These are phyloP conservation scores for Electrophaes corylata DNA, from an alignment of 2,888 invertebrate genomes.

Conservation along the genomic window DNA sequence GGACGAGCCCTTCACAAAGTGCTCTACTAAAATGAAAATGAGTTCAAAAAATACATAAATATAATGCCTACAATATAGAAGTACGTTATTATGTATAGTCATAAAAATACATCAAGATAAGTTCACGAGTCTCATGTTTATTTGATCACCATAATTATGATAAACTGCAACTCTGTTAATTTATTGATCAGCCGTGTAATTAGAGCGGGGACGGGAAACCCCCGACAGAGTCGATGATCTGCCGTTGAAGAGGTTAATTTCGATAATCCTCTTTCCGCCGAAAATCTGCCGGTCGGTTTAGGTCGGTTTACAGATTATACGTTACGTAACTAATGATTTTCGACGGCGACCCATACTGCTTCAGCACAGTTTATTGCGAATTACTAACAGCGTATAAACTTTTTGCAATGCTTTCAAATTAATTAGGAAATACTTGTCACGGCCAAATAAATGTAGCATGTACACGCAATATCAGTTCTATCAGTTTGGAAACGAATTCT, in stretches of 20 bases:
- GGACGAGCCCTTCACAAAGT: too few species aligned
- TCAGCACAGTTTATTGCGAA: constrained; percentile 4
- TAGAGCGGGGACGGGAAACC: constrained; percentile 43
- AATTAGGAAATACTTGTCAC: too few species aligned
- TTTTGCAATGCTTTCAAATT: too few species aligned
- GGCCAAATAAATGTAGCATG: too few species aligned
- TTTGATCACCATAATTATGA: background rate
- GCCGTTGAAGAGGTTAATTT: constrained; percentile 77
- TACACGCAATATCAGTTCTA: too few species aligned
- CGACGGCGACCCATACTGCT: constrained; percentile 45
- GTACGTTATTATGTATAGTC: too few species aligned
- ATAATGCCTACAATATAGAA: too few species aligned
- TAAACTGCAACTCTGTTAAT: constrained; percentile 30
- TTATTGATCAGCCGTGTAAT: constrained; percentile 39
- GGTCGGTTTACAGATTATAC: constrained; percentile 23
- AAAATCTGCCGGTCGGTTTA: constrained; percentile 33
- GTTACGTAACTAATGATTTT: constrained; percentile 38
- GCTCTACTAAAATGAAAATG: too few species aligned
- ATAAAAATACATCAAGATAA: too few species aligned
- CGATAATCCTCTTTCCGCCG: constrained; percentile 72
- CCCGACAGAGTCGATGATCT: constrained; percentile 74
- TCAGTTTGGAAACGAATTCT: too few species aligned
- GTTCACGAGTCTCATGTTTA: background rate
- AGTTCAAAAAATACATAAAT: too few species aligned
- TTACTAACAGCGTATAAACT: too few species aligned